Conservation (phyloP, 2,888 invertebrate species). For the Drosophila anomalata region DNA sequence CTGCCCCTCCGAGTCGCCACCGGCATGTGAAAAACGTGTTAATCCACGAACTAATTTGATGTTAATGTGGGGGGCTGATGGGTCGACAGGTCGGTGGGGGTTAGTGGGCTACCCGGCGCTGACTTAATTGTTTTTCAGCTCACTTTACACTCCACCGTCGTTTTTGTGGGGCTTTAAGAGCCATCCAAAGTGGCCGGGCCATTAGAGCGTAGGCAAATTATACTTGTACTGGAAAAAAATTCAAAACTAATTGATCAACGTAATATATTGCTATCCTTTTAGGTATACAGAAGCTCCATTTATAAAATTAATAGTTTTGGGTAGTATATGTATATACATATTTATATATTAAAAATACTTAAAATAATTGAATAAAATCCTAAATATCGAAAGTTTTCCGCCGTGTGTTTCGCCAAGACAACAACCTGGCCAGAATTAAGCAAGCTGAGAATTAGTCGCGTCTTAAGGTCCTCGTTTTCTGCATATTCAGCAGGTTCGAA, state of each 20-base stretch:
- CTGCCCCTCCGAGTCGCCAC: constrained; percentile 9
- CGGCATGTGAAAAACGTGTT: constrained; percentile 67
- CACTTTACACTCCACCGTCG: constrained; percentile 52
- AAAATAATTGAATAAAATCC: not conserved
- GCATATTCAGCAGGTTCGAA: constrained; percentile 39
- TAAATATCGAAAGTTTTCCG: not conserved
- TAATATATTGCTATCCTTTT: not conserved
- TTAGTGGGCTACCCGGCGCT: constrained; percentile 30
- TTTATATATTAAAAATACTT: not conserved
- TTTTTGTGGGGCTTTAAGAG: constrained; percentile 63
- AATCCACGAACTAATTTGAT: constrained; percentile 71
- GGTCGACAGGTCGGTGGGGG: constrained; percentile 25
- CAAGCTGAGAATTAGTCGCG: constrained; percentile 57
- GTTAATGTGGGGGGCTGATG: constrained; percentile 52
- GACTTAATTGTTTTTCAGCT: constrained; percentile 67
- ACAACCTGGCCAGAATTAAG: constrained; percentile 30
- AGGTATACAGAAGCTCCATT: not conserved
- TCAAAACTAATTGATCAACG: not conserved
- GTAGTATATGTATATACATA: not conserved
- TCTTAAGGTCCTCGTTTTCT: constrained; percentile 37
- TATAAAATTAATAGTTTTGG: not conserved
- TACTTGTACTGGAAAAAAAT: constrained; percentile 18
- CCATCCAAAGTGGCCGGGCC: constrained; percentile 44
- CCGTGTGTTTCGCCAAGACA: constrained; percentile 26
- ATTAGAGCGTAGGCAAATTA: constrained; percentile 56